A percentile compares a stretch with the other conserved stretches of the same genome.
Evolutionary conservation across 2,888 invertebrate genomes (phyloP).

Genomic region (Pelosia muscerda): DNA sequence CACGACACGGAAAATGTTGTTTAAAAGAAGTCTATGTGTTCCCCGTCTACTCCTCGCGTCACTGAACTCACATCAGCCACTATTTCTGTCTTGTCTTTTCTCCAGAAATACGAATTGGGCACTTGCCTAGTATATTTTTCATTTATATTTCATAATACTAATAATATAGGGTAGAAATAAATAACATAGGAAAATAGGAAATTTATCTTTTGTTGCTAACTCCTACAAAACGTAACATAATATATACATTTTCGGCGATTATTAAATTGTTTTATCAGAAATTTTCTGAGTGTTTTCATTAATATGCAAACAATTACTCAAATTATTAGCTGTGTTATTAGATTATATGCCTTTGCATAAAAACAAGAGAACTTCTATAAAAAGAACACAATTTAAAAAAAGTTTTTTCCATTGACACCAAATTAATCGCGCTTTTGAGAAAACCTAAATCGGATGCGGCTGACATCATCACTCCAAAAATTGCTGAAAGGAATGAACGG

Average conservation of each 20-base stretch:
- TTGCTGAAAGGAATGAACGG: conserved; percentile 14
- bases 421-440: neutral
- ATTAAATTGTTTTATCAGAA: neutral
- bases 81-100: conserved; percentile 79
- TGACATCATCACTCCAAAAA: conserved; percentile 40
- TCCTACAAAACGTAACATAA: no score
- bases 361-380: neutral
- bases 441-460: conserved; percentile 19
- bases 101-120: conserved; percentile 68
- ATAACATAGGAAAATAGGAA: neutral
- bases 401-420: neutral
- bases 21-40: conserved; percentile 46
- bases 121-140: conserved; percentile 47
- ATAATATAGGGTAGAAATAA: neutral
- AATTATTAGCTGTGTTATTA: neutral
- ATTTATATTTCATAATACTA: conserved; percentile 22
- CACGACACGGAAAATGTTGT: conserved; percentile 35
- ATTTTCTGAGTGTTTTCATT: neutral
- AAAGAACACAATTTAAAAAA: neutral
- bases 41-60: conserved; percentile 60
- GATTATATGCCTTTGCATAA: neutral
- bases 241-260: neutral
- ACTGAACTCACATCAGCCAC: conserved; percentile 67
- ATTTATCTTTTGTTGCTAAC: neutral
- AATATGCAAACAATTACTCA: neutral